Base-by-base conservation (phyloP, 2,888 invertebrate species). In the Poecilobothrus nobilitatus region DNA sequence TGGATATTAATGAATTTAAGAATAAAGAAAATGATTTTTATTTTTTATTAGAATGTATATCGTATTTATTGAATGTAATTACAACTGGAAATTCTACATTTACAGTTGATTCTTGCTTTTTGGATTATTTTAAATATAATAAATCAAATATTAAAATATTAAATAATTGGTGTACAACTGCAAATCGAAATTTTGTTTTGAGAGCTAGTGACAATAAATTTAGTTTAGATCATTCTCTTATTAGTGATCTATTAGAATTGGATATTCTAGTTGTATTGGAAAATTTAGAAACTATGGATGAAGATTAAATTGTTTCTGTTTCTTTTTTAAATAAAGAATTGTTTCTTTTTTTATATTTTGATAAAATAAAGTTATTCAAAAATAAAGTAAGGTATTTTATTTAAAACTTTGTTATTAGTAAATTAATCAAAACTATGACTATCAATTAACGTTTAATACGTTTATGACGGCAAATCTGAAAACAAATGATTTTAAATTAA, bases 1-100 rank as follows among this genome's bases (percentile, higher is more conserved):
- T 63, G 22, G 63, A 63, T 27, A 3, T 63, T 1, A 27, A 20
- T 18, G n/a, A 15, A 22, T 27, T 63, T 27, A 63, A 27, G 18
- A 27, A 27, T 63, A 18, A 63, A 10, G 27, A 63, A 27, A 63
- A 63, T 63, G 27, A 63, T 27, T 63, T 63, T 5, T 63, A 63
- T 18, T 15, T 63, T 15, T 22, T 63, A 27, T 63, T 63, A 27
- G 63, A 63, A 27, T 27, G 27, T 27, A 63, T 63, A 63, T 63
- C 63, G 27, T 63, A n/a, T 63, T 63, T 63, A 63, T 63, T 63
- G 12, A 63, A 63, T 63, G n/a, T 18, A 63, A 63, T 63, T 18
- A 63, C 63, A 18, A 1, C 63, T n/a, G 1, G 12, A 18, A 27
- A 27, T 27, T 27, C 27, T 27, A 18, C 27, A 2, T 12, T 27